A percentile compares a stretch with the other conserved stretches of the same genome.
phyloP scores from a whole-genome alignment of 2,888 invertebrate species.

The Chydorus sphaericus region DNA sequence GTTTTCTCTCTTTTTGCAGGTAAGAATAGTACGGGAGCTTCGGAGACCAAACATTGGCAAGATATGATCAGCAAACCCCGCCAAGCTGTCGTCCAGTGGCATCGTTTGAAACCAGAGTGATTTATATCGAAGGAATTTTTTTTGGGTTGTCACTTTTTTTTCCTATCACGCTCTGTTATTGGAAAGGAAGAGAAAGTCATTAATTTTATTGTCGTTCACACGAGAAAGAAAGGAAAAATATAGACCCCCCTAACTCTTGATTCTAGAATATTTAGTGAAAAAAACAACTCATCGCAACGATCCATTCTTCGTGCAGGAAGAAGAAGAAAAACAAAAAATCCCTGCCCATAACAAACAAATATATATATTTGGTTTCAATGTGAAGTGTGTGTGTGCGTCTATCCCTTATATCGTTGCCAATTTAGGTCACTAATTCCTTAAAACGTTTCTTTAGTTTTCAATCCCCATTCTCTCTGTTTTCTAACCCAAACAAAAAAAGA shows the following conservation, averaged over 20 bases:
- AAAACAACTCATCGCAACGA: not conserved
- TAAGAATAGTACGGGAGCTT: conserved; percentile 83
- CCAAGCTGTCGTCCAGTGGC: conserved; percentile 93
- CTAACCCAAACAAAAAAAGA: no score
- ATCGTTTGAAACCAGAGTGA: conserved; percentile 80
- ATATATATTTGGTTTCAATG: no score
- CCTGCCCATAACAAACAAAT: no score
- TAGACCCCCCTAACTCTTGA: not conserved
- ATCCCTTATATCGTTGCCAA: no score
- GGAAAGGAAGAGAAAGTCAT: not conserved
- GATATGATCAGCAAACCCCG: conserved; percentile 95
- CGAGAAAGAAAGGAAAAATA: not conserved
- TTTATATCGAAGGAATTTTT: not conserved
- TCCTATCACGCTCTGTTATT: no score
- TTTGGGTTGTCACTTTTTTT: no score
- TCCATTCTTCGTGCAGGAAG: not conserved
- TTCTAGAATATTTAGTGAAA: conserved; percentile 1
- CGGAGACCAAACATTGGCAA: conserved; percentile 95
- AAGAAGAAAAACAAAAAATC: not conserved
- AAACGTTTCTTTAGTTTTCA: no score
- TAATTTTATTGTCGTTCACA: no score
- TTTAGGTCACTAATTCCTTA: no score
- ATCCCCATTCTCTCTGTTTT: no score
- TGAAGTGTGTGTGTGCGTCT: no score
- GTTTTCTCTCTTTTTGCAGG: no score